These are phyloP conservation scores for Steatocranus sp. DNA, from an alignment of 2,797 vertebrate species.

Conservation along the genomic window DNA sequence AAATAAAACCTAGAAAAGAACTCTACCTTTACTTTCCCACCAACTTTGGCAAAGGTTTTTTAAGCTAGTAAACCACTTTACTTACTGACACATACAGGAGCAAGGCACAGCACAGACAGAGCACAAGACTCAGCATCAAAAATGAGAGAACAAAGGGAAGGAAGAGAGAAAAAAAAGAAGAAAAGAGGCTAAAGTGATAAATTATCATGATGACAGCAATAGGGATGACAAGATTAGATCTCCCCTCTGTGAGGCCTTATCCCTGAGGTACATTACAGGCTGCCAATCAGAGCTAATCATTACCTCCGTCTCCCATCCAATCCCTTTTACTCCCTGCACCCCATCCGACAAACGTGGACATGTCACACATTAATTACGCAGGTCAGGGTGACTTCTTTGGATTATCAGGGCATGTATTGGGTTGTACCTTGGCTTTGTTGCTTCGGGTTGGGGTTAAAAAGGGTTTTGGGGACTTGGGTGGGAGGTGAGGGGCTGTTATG, in stretches of 20 bases:
- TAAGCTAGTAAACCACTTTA: slow-evolving; percentile 88
- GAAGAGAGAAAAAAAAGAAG: slow-evolving; percentile 38
- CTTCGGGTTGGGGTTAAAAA: neutral
- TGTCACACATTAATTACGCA: slow-evolving; percentile 6
- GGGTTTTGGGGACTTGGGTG: neutral
- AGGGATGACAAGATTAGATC: slow-evolving; percentile 73
- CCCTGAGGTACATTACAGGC: slow-evolving; percentile 93
- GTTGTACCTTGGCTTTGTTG: slow-evolving; percentile 73
- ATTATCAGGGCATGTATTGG: slow-evolving; percentile 54
- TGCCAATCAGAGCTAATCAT: slow-evolving; percentile 64
- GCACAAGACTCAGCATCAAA: slow-evolving; percentile 75
- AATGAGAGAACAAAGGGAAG: slow-evolving; percentile 14
- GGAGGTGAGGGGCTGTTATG: neutral
- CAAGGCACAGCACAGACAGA: slow-evolving; percentile 83
- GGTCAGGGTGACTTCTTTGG: slow-evolving; percentile 73
- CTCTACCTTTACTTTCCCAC: slow-evolving; percentile 89
- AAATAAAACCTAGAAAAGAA: slow-evolving; percentile 97
- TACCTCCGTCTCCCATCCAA: neutral
- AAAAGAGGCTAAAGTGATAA: slow-evolving; percentile 25
- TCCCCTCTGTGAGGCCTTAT: slow-evolving; percentile 84
- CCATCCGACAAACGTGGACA: slow-evolving; percentile 21
- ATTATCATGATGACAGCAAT: slow-evolving; percentile 65
- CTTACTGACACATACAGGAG: slow-evolving; percentile 72
- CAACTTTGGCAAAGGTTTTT: slow-evolving; percentile 96
- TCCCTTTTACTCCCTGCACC: neutral